Evolutionary conservation across 2,797 vertebrate genomes (phyloP), one percentile per base, ranked within the genome.

Genomic region (Argya squamiceps): DNA sequence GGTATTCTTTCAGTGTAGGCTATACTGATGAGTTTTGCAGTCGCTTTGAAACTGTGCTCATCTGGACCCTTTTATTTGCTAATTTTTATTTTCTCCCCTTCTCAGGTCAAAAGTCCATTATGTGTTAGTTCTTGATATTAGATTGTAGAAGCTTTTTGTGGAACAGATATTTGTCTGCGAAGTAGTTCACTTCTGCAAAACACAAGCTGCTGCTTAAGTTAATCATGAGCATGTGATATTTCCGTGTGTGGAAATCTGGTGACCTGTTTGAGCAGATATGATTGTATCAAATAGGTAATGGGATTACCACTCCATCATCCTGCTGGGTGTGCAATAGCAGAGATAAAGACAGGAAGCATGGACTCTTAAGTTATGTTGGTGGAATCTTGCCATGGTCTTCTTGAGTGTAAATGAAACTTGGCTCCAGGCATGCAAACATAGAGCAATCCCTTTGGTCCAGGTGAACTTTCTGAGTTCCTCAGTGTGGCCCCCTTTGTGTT

Each of bases 241-340:
- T 77, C n/a, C 0, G 0, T 23, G 22, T 47, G 30, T 56, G 79
- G 55, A 80, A 77, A 83, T 77, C 49, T 60, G 32, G 10, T 70
- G 36, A 56, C 44, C 37, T 64, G 13, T 60, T 95, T 44, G n/a
- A 68, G 85, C 63, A 88, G 50, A 41, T 78, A 84, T 17, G 37
- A 78, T 75, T 87, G 58, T 84, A 37, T 76, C 34, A 32, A 55
- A 36, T 39, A 65, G 69, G n/a, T 90, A 70, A 59, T 76, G 82
- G 36, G 26, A 82, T 84, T 94, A 71, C 36, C 47, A 59, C 10
- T 79, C 44, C 30, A 20, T 70, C 49, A 56, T 65, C 44, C 53
- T 86, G 1, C 60, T 74, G 34, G 18, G 6, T 89, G 4, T 55
- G 36, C 59, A 74, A 7, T 23, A 62, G 49, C 17, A 60, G 32